These are phyloP conservation scores for Buceros bicornis DNA, from an alignment of 2,797 vertebrate genomes.

Conservation along the genomic window DNA sequence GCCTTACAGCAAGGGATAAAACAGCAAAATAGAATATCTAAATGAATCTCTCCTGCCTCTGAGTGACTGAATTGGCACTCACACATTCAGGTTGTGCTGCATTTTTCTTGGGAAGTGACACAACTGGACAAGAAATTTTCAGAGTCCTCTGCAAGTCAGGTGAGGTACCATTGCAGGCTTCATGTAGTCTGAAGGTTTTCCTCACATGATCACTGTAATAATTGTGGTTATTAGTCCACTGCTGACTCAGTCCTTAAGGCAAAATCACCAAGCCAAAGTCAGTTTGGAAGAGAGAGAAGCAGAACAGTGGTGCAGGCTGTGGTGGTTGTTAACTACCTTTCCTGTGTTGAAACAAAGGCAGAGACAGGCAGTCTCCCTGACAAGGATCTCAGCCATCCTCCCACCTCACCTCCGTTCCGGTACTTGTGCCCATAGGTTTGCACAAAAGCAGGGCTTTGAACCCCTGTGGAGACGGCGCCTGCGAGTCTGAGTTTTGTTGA, in stretches of 20 bases:
- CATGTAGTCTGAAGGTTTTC: not conserved
- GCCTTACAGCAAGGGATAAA: not conserved
- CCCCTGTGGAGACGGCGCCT: too few relatives aligned
- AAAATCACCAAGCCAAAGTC: not conserved
- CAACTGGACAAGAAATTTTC: slow-evolving; percentile 11
- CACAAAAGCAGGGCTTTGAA: too few relatives aligned
- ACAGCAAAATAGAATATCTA: not conserved
- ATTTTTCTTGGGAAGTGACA: slow-evolving; percentile 14
- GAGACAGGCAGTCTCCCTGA: too few relatives aligned
- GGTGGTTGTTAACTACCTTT: too few relatives aligned
- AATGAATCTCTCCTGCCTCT: not conserved
- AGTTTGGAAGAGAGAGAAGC: not conserved
- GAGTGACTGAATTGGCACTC: not conserved
- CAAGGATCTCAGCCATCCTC: too few relatives aligned
- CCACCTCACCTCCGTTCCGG: too few relatives aligned
- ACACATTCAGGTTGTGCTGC: not conserved
- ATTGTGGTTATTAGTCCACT: not conserved
- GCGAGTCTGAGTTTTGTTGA: too few relatives aligned
- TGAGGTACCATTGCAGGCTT: not conserved
- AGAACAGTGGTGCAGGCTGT: not conserved
- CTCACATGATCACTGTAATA: not conserved
- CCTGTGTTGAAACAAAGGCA: too few relatives aligned
- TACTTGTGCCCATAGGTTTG: too few relatives aligned
- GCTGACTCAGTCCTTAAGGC: not conserved
- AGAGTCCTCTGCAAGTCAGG: not conserved